A percentile compares a stretch with the other conserved stretches of the same genome.
phyloP scores from a whole-genome alignment of 2,113 vertebrate species.

The Neofelis nebulosa region DNA sequence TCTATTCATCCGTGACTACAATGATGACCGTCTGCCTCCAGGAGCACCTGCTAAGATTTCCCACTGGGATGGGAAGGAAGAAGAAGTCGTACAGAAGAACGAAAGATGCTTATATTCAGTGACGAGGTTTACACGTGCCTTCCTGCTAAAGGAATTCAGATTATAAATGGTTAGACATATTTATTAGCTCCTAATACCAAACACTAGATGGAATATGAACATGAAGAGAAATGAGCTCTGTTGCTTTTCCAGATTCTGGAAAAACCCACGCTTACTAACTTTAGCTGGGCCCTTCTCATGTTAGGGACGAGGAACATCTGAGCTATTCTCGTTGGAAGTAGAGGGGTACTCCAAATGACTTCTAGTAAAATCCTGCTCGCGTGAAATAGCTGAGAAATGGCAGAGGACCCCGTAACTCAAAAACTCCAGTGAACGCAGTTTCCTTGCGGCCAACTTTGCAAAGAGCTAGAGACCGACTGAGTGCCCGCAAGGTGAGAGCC shows the following conservation, averaged over 20 bases:
- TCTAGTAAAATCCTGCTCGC: background rate
- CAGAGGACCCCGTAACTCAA: background rate
- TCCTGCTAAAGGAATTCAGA: background rate
- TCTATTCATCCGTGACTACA: too few relatives aligned
- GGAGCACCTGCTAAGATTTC: background rate
- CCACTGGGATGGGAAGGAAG: background rate
- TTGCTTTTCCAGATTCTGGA: background rate
- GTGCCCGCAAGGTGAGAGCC: background rate
- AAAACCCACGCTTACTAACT: background rate
- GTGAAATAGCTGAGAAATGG: background rate
- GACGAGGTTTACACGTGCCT: background rate
- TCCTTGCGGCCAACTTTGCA: background rate
- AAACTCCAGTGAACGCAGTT: background rate
- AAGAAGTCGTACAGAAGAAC: background rate
- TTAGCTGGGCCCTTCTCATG: background rate
- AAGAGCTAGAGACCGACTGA: background rate
- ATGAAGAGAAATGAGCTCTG: background rate
- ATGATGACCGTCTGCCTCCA: background rate
- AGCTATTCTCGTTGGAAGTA: background rate
- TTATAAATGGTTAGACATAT: background rate
- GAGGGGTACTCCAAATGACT: background rate
- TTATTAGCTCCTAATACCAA: background rate
- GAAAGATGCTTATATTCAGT: background rate
- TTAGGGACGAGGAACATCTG: background rate
- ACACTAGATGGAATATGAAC: background rate